Base-by-base conservation (phyloP, 2,113 vertebrate species). In the Centropus bengalensis region DNA sequence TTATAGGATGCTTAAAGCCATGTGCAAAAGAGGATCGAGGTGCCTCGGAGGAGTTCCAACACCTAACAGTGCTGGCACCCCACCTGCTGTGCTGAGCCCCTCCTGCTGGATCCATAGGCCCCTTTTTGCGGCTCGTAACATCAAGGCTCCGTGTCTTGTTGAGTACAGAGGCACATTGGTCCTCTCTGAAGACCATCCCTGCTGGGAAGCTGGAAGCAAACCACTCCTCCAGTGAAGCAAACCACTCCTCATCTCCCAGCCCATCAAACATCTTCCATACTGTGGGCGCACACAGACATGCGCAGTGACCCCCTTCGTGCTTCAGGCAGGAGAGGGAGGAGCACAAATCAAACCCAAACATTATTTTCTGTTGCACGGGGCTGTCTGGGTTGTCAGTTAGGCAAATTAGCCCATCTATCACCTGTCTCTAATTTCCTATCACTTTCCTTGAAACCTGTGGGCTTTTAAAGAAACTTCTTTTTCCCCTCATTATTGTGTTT, bases 381-480 rank as follows among this genome's bases (percentile, higher is more conserved):
- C 78, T 96, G 91, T 94, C 91, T 94, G 82, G 45, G 42, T 55
- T 97, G 95, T 96, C 95, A 95, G 66, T 88, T 84, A 64, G 33
- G 59, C 38, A 77, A 96, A 96, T 96, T 69, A 95, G 59, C 67
- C 63, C 26, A 79, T 96, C 89, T 91, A 62, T 94, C 87, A 94
- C 54, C 56, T 6, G 1, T 17, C 38, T 91, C 55, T 88, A 76
- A 91, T 94, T 95, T 83, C 67, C 63, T 86, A 86, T 90, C 90
- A 82, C 33, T 94, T 95, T 38, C 28, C 45, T 33, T 80, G 42
- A 91, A 91, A 94, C 0, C 14, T 80, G 77, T 87, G 75, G 67
- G 91, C 78, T 96, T 95, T 94, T 89, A 94, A 79, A 89, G 86
- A 85, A 89, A 70, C 30, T 38, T 85, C 66, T 73, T 91, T 93